A percentile compares a stretch with the other conserved stretches of the same genome.
These are phyloP conservation scores for Thaumetopoea pityocampa DNA, from an alignment of 1,140 invertebrate genomes.

Conservation along the genomic window DNA sequence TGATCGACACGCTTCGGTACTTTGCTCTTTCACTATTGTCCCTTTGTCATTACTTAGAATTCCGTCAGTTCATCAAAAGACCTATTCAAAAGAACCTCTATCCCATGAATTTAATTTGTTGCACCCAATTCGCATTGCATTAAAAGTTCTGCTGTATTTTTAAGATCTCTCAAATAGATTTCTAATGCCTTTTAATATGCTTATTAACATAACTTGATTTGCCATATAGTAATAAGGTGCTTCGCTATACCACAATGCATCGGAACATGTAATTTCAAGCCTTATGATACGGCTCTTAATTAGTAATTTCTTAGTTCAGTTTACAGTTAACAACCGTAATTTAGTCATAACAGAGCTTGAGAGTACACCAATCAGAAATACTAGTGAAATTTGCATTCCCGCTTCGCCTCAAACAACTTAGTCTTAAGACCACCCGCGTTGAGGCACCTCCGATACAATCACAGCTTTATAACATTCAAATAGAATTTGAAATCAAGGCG, in stretches of 20 bases:
- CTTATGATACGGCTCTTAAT: constrained; percentile 12
- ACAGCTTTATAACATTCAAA: constrained; percentile 55
- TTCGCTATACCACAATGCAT: constrained; percentile 7
- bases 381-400: constrained; percentile 68
- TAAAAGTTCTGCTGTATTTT: constrained; percentile 47
- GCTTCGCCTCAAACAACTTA: constrained; percentile 50
- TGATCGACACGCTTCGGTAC: constrained; percentile 62
- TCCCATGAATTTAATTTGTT: constrained; percentile 52
- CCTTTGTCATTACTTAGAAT: constrained; percentile 61
- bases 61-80: constrained; percentile 51
- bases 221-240: constrained; percentile 6
- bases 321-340: constrained; percentile 17
- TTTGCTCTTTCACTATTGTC: constrained; percentile 59
- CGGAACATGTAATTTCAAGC: constrained; percentile 11
- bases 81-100: constrained; percentile 44
- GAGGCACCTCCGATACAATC: constrained; percentile 43
- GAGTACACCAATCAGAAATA: constrained; percentile 37
- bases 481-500: constrained; percentile 42
- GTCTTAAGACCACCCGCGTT: constrained; percentile 68
- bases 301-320: constrained; percentile 19
- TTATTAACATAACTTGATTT: too few relatives aligned
- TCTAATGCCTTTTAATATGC: too few relatives aligned
- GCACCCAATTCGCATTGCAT: constrained; percentile 58
- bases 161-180: constrained; percentile 29
- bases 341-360: constrained; percentile 30